Percentiles rank a stretch among this genome's conserved stretches.
phyloP scores from a whole-genome alignment of 2,888 invertebrate species.

The Ophion ellenae region DNA sequence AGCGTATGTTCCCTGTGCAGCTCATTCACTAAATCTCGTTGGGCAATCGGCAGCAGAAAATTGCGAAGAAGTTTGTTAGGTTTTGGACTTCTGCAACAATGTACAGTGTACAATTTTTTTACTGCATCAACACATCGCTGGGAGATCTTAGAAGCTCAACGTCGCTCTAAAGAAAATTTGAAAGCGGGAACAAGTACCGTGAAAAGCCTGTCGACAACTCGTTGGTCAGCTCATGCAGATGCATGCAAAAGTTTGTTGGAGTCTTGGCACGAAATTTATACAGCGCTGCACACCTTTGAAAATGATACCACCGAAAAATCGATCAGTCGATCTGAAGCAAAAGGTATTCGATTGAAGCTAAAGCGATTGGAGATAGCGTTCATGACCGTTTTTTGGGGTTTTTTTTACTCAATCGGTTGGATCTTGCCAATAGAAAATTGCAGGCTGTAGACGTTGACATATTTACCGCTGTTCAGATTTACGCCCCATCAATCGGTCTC shows the following conservation, averaged over 20 bases:
- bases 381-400: constrained; percentile 69
- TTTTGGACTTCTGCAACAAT: constrained; percentile 69
- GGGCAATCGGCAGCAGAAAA: constrained; percentile 65
- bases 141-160: constrained; percentile 22
- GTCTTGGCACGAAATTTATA: constrained; percentile 66
- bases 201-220: constrained; percentile 70
- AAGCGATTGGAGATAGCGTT: constrained; percentile 64
- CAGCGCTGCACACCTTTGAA: constrained; percentile 67
- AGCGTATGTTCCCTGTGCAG: constrained; percentile 65
- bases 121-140: constrained; percentile 66
- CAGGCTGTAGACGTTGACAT: constrained; percentile 69
- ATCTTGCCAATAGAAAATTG: constrained; percentile 66
- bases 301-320: constrained; percentile 73
- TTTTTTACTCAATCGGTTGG: constrained; percentile 70
- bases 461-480: constrained; percentile 70
- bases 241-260: constrained; percentile 69
- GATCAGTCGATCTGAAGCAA: constrained; percentile 69
- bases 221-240: constrained; percentile 76
- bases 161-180: background rate
- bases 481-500: constrained; percentile 71
- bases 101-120: constrained; percentile 68
- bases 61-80: constrained; percentile 65
- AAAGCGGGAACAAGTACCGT: background rate
- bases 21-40: constrained; percentile 69
- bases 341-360: constrained; percentile 69